Evolutionary conservation across 2,888 invertebrate species (phyloP).

Genomic region (Calameuta pallipes): DNA sequence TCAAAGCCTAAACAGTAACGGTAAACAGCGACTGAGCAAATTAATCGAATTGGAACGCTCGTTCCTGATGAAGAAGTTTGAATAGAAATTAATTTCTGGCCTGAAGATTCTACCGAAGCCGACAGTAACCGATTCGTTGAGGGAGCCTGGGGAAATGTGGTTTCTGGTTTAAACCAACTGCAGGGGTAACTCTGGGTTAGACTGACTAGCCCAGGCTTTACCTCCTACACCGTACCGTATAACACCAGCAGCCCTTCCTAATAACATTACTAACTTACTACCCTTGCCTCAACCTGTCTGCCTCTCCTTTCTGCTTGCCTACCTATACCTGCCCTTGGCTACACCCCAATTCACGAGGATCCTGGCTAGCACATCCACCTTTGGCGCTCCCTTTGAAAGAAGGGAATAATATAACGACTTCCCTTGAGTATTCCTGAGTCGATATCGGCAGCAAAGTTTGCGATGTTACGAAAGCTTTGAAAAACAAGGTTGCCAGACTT

Average conservation of each 20-base stretch:
- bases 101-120: constrained; percentile 18
- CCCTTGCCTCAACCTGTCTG: neutral
- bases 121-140: constrained; percentile 40
- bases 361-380: neutral
- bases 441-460: neutral
- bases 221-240: neutral
- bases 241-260: constrained; percentile 8
- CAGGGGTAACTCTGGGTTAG: constrained; percentile 17
- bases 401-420: neutral
- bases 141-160: constrained; percentile 38
- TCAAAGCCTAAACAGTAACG: neutral
- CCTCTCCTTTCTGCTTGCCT: neutral
- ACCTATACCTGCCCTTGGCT: constrained; percentile 1
- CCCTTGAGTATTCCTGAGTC: neutral
- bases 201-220: constrained; percentile 29
- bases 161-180: constrained; percentile 28
- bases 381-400: neutral
- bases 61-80: constrained; percentile 20
- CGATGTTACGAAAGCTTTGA: neutral
- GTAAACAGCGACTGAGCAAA: neutral
- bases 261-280: constrained; percentile 9
- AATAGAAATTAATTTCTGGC: constrained; percentile 42
- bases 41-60: neutral
- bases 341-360: constrained; percentile 10
- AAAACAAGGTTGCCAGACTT: neutral